Evolutionary conservation across 2,888 invertebrate species (phyloP).

Genomic region (Fabriciana adippe): DNA sequence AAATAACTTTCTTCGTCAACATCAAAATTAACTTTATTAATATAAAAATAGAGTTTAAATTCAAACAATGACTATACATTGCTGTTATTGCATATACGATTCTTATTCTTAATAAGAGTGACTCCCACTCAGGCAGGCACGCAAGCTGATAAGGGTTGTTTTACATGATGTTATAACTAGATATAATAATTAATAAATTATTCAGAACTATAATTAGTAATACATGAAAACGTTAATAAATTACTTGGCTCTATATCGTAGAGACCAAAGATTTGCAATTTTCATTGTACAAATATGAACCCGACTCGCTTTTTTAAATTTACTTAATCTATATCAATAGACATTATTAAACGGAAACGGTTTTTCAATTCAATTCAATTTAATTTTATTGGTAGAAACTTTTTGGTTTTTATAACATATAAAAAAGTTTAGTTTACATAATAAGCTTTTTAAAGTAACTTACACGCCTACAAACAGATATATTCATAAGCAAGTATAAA

Average conservation of each 20-base stretch:
- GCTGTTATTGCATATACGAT: slow-evolving; percentile 67
- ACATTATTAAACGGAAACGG: no score
- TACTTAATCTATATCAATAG: no score
- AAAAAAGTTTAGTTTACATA: no score
- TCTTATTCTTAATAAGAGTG: slow-evolving; percentile 78
- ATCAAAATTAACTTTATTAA: slow-evolving; percentile 23
- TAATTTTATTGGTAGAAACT: no score
- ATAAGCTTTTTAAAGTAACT: not conserved
- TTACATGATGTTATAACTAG: slow-evolving; percentile 53
- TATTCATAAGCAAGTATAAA: not conserved
- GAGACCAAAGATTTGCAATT: no score
- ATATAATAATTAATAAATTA: slow-evolving; percentile 1
- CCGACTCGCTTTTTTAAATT: no score
- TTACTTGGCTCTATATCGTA: no score
- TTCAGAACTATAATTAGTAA: no score
- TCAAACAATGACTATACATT: slow-evolving; percentile 40
- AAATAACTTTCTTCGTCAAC: slow-evolving; percentile 52
- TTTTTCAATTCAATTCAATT: no score
- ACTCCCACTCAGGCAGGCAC: slow-evolving; percentile 74
- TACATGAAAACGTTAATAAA: no score
- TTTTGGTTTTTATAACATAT: no score
- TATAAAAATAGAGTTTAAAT: slow-evolving; percentile 35
- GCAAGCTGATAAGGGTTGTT: slow-evolving; percentile 56
- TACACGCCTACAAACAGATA: not conserved
- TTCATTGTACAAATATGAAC: no score